Evolutionary conservation across 1,140 invertebrate genomes (phyloP), one percentile per base, ranked within the genome.

Genomic region (Conus ventricosus): DNA sequence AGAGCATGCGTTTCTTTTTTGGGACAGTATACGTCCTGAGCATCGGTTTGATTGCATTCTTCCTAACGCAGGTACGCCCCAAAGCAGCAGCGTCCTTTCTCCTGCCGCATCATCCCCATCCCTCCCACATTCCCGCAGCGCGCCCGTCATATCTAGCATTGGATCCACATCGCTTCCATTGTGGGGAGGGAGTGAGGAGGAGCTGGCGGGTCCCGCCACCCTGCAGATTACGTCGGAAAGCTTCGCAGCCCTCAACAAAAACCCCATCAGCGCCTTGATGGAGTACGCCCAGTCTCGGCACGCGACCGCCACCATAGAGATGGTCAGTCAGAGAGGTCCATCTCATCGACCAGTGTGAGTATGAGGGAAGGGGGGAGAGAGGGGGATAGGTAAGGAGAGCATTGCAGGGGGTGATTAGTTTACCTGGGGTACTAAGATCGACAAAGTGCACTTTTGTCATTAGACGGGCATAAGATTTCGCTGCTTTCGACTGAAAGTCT

Each of bases 261-360:
- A 95, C 90, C 95, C 95, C 81, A 93, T 96, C n/a, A 95, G 95
- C 92, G 95, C 95, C 27, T 91, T 96, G 39, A 95, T 95, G 92
- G 95, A 96, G 89, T 96, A 95, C 92, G 95, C 95, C 20, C 95
- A 96, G 91, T 93, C 94, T 27, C 92, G 95, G 54, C 93, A 94
- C 57, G 89, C 93, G 81, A 89, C 91, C 27, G 94, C 94, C 17
- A 91, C 92, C 76, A 94, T 96, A 82, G 94, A 95, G 51, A 93
- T 95, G 15, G 88, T 95, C 2, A 92, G 91, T 39, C 93, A 93
- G 84, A 91, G 90, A 53, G 95, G 95, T 71, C 95, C 95, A 13
- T 92, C 95, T 54, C 95, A 96, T 87, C 93, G 93, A 90, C 95
- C 95, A 88, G 94, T 90, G 95, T 95, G 91, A 92, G 92, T 93